These are phyloP conservation scores for Drosophila ironensis DNA, from an alignment of 1,140 invertebrate genomes.

Conservation along the genomic window DNA sequence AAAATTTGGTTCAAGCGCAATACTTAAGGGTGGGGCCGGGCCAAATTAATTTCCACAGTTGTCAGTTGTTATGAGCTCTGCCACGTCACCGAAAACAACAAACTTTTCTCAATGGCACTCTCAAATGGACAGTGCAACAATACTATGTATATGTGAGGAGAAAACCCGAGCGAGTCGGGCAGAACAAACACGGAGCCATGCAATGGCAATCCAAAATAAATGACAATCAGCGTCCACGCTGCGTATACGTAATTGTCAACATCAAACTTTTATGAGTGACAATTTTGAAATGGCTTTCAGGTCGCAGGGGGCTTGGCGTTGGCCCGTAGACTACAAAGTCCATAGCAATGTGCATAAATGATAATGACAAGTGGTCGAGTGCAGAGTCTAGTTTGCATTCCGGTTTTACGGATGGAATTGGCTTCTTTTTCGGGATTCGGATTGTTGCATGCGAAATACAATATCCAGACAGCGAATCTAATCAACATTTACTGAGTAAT, in stretches of 20 bases:
- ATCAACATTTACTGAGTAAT: too few species aligned
- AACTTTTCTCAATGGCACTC: slow-evolving; percentile 58
- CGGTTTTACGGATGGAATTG: neutral
- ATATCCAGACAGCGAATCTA: too few species aligned
- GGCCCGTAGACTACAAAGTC: slow-evolving; percentile 11
- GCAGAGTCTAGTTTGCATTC: neutral
- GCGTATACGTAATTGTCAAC: slow-evolving; percentile 69
- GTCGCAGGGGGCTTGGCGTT: slow-evolving; percentile 6
- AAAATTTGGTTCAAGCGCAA: slow-evolving; percentile 68
- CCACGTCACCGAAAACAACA: slow-evolving; percentile 21
- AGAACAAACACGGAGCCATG: slow-evolving; percentile 4
- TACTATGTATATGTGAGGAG: too few species aligned
- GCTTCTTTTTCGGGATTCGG: neutral
- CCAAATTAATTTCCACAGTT: slow-evolving; percentile 73
- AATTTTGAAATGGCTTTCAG: slow-evolving; percentile 58
- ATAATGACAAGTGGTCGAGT: slow-evolving; percentile 25
- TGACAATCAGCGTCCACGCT: slow-evolving; percentile 61
- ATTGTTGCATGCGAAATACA: too few species aligned
- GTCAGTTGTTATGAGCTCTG: slow-evolving; percentile 61
- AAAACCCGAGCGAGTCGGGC: slow-evolving; percentile 1
- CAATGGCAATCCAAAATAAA: slow-evolving; percentile 33
- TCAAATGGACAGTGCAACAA: slow-evolving; percentile 52
- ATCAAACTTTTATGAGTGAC: slow-evolving; percentile 75
- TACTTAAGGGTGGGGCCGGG: slow-evolving; percentile 32
- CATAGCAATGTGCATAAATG: slow-evolving; percentile 49